These are phyloP conservation scores for Brachionus koreanus DNA, from an alignment of 1,140 invertebrate genomes.

Conservation along the genomic window DNA sequence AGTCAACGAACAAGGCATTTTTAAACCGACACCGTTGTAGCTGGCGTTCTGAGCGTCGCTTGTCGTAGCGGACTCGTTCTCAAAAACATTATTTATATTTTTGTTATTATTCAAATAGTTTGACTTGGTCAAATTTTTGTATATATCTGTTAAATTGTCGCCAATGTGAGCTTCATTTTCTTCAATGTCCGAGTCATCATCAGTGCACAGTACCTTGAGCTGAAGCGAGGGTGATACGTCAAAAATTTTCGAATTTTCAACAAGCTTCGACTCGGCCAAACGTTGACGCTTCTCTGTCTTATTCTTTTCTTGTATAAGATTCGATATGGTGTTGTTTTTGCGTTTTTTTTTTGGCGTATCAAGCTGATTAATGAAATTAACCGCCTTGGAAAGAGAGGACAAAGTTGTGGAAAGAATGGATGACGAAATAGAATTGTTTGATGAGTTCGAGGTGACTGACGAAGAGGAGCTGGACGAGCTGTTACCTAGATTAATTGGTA, in stretches of 20 bases:
- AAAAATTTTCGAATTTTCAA: background rate
- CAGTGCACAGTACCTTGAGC: slow-evolving; percentile 11
- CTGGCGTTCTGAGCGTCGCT: background rate
- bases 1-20: background rate
- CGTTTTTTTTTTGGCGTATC: slow-evolving; percentile 26
- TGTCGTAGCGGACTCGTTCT: background rate
- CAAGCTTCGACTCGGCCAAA: background rate
- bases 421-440: background rate
- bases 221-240: background rate
- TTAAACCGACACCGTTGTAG: background rate
- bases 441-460: background rate
- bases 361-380: slow-evolving; percentile 23
- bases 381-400: slow-evolving; percentile 13
- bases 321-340: slow-evolving; percentile 13
- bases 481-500: slow-evolving; percentile 24
- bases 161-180: background rate
- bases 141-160: slow-evolving; percentile 24
- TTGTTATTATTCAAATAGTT: slow-evolving; percentile 21
- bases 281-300: slow-evolving; percentile 11
- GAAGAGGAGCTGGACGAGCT: background rate
- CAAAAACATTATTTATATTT: slow-evolving; percentile 5
- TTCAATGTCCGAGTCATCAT: slow-evolving; percentile 17
- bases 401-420: slow-evolving; percentile 22
- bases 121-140: slow-evolving; percentile 31
- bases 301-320: background rate